Percentiles rank a stretch among this genome's conserved stretches.
These are phyloP conservation scores for Axinella damicornis DNA, from an alignment of 37 sponge, comb jelly and placozoan genomes.

Conservation along the genomic window DNA sequence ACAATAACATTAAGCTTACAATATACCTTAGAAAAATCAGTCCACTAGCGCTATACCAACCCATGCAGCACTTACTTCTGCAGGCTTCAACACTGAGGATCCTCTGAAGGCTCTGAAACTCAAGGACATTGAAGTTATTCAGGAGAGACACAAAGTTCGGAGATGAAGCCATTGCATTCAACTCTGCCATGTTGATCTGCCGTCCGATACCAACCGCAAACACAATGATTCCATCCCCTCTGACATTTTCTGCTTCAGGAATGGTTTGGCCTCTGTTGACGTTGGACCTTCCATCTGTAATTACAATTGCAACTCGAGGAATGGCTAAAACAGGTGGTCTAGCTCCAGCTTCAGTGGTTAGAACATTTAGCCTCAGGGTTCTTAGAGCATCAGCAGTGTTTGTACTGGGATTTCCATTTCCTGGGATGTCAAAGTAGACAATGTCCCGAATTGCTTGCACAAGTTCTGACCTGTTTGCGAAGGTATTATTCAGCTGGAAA, in stretches of 20 bases:
- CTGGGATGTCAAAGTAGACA: slow-evolving; percentile 2
- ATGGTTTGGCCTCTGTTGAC: slow-evolving; percentile 9
- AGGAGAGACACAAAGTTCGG: slow-evolving; percentile 26
- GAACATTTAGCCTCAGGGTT: not conserved
- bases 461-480: slow-evolving; percentile 10
- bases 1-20: not conserved
- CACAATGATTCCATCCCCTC: slow-evolving; percentile 14
- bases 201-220: slow-evolving; percentile 52
- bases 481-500: slow-evolving; percentile 20
- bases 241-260: slow-evolving; percentile 31
- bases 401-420: slow-evolving; percentile 62
- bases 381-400: slow-evolving; percentile 62
- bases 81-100: slow-evolving; percentile 53
- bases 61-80: slow-evolving; percentile 20
- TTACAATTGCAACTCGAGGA: slow-evolving; percentile 54
- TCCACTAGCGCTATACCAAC: too few species aligned
- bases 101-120: slow-evolving; percentile 26
- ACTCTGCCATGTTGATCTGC: slow-evolving; percentile 18
- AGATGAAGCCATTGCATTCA: slow-evolving; percentile 41
- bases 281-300: slow-evolving; percentile 72
- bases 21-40: not conserved
- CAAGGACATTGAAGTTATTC: slow-evolving; percentile 15
- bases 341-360: slow-evolving; percentile 46
- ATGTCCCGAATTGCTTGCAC: slow-evolving; percentile 3
- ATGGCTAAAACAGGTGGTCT: slow-evolving; percentile 15